A percentile compares a stretch with the other conserved stretches of the same genome.
These are phyloP conservation scores for Pachypeltis micranthus DNA, from an alignment of 1,140 invertebrate species.

Conservation along the genomic window DNA sequence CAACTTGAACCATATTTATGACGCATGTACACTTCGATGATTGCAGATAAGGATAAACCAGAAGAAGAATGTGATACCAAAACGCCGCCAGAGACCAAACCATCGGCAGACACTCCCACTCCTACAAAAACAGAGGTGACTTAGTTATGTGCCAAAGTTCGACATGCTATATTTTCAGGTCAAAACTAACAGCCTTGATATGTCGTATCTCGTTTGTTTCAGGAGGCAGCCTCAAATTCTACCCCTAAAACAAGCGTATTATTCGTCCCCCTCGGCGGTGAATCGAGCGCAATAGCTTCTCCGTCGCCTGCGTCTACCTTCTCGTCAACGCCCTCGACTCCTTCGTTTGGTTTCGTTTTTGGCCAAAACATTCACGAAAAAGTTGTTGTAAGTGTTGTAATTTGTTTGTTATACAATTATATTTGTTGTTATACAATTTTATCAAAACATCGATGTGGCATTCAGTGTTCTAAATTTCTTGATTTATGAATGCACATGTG, in stretches of 20 bases:
- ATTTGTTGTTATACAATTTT: slow-evolving; percentile 11
- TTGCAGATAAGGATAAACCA: too few species aligned
- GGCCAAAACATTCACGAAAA: slow-evolving; percentile 83
- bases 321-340: slow-evolving; percentile 26
- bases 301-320: slow-evolving; percentile 15
- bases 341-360: slow-evolving; percentile 63
- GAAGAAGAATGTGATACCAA: too few species aligned
- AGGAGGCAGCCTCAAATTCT: not conserved
- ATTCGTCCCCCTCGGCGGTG: slow-evolving; percentile 9
- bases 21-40: too few species aligned
- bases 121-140: not conserved
- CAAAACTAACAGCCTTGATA: too few species aligned
- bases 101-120: not conserved
- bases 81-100: too few species aligned
- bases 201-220: too few species aligned
- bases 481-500: too few species aligned
- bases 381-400: slow-evolving; percentile 40
- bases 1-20: too few species aligned
- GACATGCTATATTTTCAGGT: too few species aligned
- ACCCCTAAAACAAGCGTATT: not conserved
- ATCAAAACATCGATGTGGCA: too few species aligned
- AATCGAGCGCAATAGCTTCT: not conserved
- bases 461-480: too few species aligned
- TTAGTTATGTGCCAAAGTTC: not conserved
- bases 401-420: slow-evolving; percentile 12